These are phyloP conservation scores for Herminia tarsipennalis DNA, from an alignment of 2,888 invertebrate species.

Conservation along the genomic window DNA sequence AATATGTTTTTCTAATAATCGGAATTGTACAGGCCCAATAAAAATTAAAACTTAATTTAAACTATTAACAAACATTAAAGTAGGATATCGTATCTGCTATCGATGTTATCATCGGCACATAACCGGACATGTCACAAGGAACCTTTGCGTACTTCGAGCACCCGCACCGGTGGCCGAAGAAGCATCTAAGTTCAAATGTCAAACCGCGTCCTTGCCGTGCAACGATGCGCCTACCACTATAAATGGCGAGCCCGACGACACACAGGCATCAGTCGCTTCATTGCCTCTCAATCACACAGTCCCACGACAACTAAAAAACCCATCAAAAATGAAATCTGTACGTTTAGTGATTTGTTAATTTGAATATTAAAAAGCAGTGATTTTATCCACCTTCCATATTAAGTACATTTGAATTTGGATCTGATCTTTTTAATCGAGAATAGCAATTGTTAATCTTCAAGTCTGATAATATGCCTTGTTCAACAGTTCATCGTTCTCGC, in stretches of 20 bases:
- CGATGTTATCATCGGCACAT: neutral
- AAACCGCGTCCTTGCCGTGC: slow-evolving; percentile 71
- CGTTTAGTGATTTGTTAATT: slow-evolving; percentile 45
- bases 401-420: neutral
- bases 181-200: slow-evolving; percentile 80
- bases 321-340: slow-evolving; percentile 81
- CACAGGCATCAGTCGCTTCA: slow-evolving; percentile 73
- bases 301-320: slow-evolving; percentile 52
- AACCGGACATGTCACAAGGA: slow-evolving; percentile 63
- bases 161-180: slow-evolving; percentile 54
- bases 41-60: neutral
- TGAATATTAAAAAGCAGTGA: slow-evolving; percentile 1
- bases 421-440: neutral
- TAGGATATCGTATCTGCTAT: slow-evolving; percentile 20
- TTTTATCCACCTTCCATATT: no score
- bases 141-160: slow-evolving; percentile 48
- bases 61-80: slow-evolving; percentile 8
- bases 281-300: slow-evolving; percentile 58
- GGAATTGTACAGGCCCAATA: neutral
- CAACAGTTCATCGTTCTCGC: slow-evolving; percentile 74
- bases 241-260: slow-evolving; percentile 58
- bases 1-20: neutral
- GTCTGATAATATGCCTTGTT: slow-evolving; percentile 10
- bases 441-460: no score
- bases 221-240: slow-evolving; percentile 58